Conservation (phyloP, 2,113 vertebrate species). For the Peromyscus leucopus region DNA sequence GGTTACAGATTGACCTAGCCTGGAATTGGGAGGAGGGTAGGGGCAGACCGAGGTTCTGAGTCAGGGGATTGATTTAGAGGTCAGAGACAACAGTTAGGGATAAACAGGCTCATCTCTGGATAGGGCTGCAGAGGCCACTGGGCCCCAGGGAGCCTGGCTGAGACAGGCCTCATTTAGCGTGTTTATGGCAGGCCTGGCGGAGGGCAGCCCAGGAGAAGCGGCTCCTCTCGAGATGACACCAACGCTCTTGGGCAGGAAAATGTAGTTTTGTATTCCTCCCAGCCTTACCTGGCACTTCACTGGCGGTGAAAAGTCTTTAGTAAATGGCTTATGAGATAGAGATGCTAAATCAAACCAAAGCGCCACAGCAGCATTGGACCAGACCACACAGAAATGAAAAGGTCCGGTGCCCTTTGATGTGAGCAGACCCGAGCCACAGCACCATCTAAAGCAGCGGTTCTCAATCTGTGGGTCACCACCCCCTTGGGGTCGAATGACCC, state of each 20-base stretch:
- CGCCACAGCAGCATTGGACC: not conserved
- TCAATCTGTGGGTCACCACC: not conserved
- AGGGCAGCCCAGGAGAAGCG: slow-evolving; percentile 66
- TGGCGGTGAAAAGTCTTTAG: not conserved
- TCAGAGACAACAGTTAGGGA: slow-evolving; percentile 77
- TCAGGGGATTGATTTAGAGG: slow-evolving; percentile 81
- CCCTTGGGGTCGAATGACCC: not conserved
- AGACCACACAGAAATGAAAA: not conserved
- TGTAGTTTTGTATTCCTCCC: slow-evolving; percentile 42
- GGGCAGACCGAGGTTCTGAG: slow-evolving; percentile 51
- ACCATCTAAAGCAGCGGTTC: not conserved
- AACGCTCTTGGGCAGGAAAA: slow-evolving; percentile 51
- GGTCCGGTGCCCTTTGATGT: not conserved
- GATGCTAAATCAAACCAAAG: slow-evolving; percentile 44
- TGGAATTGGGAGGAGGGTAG: slow-evolving; percentile 45
- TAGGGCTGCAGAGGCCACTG: slow-evolving; percentile 51
- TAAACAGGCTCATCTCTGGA: slow-evolving; percentile 78
- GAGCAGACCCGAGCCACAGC: not conserved
- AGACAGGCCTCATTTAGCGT: slow-evolving; percentile 81
- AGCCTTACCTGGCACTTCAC: not conserved
- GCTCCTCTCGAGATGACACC: slow-evolving; percentile 31
- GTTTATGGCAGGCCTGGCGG: slow-evolving; percentile 81
- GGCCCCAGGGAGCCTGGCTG: slow-evolving; percentile 70
- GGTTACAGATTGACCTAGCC: slow-evolving; percentile 43
- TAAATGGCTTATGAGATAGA: slow-evolving; percentile 30